Conservation (phyloP, 2,797 vertebrate genomes). For the Sebastes kiyomatsui region DNA sequence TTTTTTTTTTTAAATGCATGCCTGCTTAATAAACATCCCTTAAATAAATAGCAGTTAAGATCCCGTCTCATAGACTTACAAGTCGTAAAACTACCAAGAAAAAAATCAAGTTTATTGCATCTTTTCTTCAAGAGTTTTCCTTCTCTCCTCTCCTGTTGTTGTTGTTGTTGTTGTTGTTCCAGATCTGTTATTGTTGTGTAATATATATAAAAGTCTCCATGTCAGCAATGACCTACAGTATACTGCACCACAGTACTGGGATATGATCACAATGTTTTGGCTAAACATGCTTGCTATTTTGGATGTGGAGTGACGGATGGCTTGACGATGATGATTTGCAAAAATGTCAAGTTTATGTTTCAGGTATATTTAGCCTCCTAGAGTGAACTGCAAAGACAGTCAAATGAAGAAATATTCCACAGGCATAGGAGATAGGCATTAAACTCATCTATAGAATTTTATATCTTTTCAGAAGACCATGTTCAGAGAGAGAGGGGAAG, state of each 20-base stretch:
- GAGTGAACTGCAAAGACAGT: background rate
- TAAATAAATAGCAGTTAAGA: conserved; percentile 24
- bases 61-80: background rate
- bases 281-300: conserved; percentile 58
- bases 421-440: background rate
- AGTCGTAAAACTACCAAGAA: background rate
- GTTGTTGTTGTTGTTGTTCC: background rate
- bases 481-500: background rate
- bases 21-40: conserved; percentile 37
- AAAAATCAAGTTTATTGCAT: background rate
- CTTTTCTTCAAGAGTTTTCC: background rate
- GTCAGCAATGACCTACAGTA: background rate
- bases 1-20: background rate
- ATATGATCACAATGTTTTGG: conserved; percentile 40
- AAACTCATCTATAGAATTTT: background rate
- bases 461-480: background rate
- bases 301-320: conserved; percentile 5
- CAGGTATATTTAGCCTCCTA: conserved; percentile 23
- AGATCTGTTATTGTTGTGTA: background rate
- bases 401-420: background rate
- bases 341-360: conserved; percentile 53
- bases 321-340: conserved; percentile 7
- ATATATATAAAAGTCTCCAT: background rate
- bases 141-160: background rate
- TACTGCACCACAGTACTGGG: background rate